A percentile compares a stretch with the other conserved stretches of the same genome.
Evolutionary conservation across 1,140 invertebrate species (phyloP).

Genomic region (Teleogryllus occipitalis): DNA sequence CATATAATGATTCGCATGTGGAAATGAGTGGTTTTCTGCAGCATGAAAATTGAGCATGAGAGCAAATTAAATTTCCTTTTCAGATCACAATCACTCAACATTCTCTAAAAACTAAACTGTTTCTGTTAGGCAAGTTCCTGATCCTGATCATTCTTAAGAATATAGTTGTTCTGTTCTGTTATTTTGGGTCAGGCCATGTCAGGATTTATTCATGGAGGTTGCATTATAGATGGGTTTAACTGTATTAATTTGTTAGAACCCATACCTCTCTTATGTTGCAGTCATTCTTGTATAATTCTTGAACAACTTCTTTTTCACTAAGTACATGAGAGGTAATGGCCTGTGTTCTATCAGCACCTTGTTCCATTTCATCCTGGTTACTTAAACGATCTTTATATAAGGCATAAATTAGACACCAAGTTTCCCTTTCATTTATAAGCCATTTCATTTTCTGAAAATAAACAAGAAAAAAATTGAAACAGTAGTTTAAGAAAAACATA

Average conservation of each 20-base stretch:
- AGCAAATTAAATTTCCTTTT: too few relatives aligned
- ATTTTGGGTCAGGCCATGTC: not conserved
- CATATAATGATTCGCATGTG: too few relatives aligned
- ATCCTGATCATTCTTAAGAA: not conserved
- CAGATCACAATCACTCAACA: not conserved
- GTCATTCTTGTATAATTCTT: slow-evolving; percentile 54
- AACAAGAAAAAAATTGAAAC: not conserved
- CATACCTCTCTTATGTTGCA: slow-evolving; percentile 54
- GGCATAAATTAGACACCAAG: slow-evolving; percentile 73
- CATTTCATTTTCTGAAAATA: slow-evolving; percentile 1
- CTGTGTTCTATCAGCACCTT: slow-evolving; percentile 32
- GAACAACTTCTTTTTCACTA: slow-evolving; percentile 55
- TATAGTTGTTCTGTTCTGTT: not conserved
- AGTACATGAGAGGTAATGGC: slow-evolving; percentile 26
- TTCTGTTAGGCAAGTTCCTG: not conserved
- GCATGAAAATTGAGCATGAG: too few relatives aligned
- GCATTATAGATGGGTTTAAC: slow-evolving; percentile 13
- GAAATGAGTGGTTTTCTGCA: too few relatives aligned
- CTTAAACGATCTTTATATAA: slow-evolving; percentile 68
- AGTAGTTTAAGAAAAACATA: not conserved
- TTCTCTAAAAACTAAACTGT: not conserved
- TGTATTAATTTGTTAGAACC: not conserved
- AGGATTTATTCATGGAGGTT: not conserved
- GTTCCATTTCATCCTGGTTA: slow-evolving; percentile 39
- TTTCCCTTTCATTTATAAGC: slow-evolving; percentile 63